phyloP scores from a whole-genome alignment of 2,888 invertebrate species.

The Trisateles emortualis region DNA sequence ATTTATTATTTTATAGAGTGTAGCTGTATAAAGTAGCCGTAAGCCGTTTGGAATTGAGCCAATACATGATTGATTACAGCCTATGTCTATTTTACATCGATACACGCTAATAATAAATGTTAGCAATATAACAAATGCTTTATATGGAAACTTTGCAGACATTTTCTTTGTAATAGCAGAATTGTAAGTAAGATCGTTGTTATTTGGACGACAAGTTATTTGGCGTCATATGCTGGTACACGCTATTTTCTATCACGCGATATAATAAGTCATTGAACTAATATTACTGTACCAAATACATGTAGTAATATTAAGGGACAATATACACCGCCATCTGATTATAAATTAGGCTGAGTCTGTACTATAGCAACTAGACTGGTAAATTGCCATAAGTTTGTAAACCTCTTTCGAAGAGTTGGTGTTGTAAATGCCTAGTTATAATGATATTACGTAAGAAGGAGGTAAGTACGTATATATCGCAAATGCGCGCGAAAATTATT shows the following conservation, averaged over 20 bases:
- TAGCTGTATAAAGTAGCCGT: neutral
- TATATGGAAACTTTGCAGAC: neutral
- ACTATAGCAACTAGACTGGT: no score
- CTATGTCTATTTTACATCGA: slow-evolving; percentile 2
- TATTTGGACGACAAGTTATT: slow-evolving; percentile 3
- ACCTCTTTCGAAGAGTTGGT: no score
- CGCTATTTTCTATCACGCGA: slow-evolving; percentile 37
- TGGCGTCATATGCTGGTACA: slow-evolving; percentile 14
- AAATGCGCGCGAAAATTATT: no score
- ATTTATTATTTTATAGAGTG: no score
- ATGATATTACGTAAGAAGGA: no score
- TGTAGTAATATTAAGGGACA: no score
- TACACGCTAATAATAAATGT: neutral
- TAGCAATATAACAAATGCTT: neutral
- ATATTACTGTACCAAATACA: neutral
- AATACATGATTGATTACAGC: slow-evolving; percentile 27
- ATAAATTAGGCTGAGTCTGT: no score
- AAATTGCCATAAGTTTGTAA: no score
- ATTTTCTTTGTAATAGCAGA: neutral
- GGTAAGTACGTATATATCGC: no score
- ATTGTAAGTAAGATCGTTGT: neutral
- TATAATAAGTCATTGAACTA: slow-evolving; percentile 18
- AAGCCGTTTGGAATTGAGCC: slow-evolving; percentile 28
- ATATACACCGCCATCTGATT: neutral
- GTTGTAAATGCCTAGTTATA: no score